Conservation (phyloP, 2,888 invertebrate genomes). For the Acanthoscelides obtectus region DNA sequence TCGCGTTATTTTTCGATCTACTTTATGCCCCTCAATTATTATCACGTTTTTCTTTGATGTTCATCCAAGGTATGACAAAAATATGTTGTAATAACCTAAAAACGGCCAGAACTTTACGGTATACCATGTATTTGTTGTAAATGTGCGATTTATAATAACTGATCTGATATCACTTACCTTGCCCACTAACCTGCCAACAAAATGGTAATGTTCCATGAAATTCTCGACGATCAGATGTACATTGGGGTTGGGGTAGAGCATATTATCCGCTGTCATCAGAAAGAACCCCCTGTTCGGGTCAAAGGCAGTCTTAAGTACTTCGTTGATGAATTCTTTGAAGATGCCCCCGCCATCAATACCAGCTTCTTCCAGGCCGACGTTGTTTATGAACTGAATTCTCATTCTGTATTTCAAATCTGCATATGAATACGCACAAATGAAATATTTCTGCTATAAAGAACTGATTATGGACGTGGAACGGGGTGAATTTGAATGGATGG, state of each 20-base stretch:
- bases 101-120: no score
- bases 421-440: conserved; percentile 52
- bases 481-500: neutral
- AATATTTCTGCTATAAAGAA: neutral
- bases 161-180: conserved; percentile 30
- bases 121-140: no score
- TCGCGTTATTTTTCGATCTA: no score
- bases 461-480: neutral
- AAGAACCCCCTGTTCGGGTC: conserved; percentile 97
- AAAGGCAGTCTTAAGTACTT: conserved; percentile 89
- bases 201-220: conserved; percentile 86
- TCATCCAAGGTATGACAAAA: no score
- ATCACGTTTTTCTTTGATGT: no score
- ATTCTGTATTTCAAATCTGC: conserved; percentile 81
- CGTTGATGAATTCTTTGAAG: conserved; percentile 91
- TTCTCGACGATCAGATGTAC: conserved; percentile 82
- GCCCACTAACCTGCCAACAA: conserved; percentile 69
- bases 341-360: conserved; percentile 98
- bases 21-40: no score
- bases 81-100: no score
- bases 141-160: no score
- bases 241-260: conserved; percentile 94
- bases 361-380: conserved; percentile 87
- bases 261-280: conserved; percentile 81
- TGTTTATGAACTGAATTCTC: conserved; percentile 85